A percentile compares a stretch with the other conserved stretches of the same genome.
Conservation (phyloP, 37 sponge, comb jelly and placozoan species). For the Sycon ciliatum region DNA sequence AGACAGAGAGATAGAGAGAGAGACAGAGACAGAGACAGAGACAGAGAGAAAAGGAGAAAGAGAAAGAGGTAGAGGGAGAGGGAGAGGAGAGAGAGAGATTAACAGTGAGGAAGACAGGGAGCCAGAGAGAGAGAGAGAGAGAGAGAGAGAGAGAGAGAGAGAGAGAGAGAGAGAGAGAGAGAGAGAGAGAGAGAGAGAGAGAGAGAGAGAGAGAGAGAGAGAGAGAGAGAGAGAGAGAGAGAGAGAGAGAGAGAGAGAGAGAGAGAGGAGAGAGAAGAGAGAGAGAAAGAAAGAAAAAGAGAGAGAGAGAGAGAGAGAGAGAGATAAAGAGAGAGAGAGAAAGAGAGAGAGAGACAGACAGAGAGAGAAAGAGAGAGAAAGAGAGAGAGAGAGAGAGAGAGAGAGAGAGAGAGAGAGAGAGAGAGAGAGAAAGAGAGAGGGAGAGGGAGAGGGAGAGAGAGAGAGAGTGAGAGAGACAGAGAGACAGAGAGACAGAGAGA, state of each 20-base stretch:
- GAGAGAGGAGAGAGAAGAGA: background rate
- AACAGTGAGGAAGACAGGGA: background rate
- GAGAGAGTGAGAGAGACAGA: background rate
- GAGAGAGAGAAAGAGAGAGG: conserved; percentile 1
- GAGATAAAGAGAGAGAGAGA: background rate
- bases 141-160: conserved; percentile 12
- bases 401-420: background rate
- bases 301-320: too few species aligned
- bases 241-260: background rate
- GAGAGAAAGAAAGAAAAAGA: conserved; percentile 41
- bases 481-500: conserved; percentile 10
- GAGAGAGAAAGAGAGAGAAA: background rate
- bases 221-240: too few species aligned
- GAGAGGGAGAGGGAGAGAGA: background rate
- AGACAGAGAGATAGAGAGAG: too few species aligned
- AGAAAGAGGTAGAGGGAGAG: conserved; percentile 10
- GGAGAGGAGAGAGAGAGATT: too few species aligned
- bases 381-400: background rate
- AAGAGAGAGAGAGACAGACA: too few species aligned
- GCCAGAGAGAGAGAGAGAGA: background rate
- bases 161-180: background rate
- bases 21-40: too few species aligned
- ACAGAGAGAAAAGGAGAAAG: too few species aligned
- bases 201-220: background rate
- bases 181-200: conserved; percentile 6